Conservation (phyloP, 2,797 vertebrate genomes). For the Chiroxiphia lanceolata region DNA sequence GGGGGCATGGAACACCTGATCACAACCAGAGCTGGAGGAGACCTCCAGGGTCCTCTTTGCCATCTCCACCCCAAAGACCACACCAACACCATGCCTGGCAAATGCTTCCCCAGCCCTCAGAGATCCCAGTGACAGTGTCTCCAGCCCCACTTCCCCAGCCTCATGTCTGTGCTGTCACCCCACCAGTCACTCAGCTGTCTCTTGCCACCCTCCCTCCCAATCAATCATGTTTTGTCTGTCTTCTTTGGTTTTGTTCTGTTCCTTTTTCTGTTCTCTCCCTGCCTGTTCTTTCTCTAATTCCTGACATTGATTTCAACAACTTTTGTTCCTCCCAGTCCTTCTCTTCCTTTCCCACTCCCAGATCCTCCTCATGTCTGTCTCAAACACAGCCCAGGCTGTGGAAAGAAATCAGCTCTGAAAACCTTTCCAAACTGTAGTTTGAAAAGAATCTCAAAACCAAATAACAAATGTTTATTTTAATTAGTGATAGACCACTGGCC, state of each 20-base stretch:
- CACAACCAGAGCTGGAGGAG: background rate
- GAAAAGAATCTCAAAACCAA: conserved; percentile 27
- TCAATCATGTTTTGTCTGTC: conserved; percentile 16
- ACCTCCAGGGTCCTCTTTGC: background rate
- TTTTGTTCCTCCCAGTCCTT: conserved; percentile 7
- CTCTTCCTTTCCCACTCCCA: background rate
- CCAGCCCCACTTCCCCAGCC: background rate
- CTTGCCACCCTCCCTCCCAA: background rate
- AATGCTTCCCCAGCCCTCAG: background rate
- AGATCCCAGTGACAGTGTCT: background rate
- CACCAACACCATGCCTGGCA: background rate
- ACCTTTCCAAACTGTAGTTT: background rate
- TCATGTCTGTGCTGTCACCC: background rate
- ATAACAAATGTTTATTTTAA: conserved; percentile 36
- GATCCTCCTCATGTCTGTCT: background rate
- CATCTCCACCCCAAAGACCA: background rate
- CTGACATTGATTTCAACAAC: conserved; percentile 41
- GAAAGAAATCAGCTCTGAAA: background rate
- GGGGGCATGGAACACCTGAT: background rate
- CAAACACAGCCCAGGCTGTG: background rate
- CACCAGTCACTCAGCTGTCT: conserved; percentile 3
- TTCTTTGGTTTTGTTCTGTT: background rate
- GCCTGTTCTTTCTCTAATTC: conserved; percentile 28
- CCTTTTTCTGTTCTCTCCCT: conserved; percentile 24
- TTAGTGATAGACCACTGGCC: conserved; percentile 1